phyloP scores from a whole-genome alignment of 2,797 vertebrate species.

The Tiaroga cobitis region DNA sequence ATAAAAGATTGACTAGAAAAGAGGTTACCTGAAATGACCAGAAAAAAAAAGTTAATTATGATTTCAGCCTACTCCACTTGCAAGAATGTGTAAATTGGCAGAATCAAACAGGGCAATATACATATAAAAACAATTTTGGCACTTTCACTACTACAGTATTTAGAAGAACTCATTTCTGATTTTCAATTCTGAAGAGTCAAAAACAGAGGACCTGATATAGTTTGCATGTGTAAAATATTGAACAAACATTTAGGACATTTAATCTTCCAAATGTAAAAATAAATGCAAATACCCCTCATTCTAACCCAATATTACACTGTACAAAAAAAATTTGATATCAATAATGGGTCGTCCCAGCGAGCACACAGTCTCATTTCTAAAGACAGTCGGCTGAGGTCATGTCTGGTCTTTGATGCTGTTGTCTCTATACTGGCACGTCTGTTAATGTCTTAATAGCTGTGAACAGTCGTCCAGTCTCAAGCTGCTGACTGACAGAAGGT shows the following conservation, averaged over 20 bases:
- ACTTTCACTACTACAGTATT: neutral
- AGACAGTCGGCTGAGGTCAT: constrained; percentile 3
- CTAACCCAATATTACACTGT: neutral
- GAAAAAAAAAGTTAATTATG: constrained; percentile 19
- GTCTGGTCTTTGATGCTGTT: neutral
- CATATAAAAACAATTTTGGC: neutral
- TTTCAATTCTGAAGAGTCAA: neutral
- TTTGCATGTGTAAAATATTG: neutral
- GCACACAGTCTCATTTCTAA: neutral
- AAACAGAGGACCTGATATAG: constrained; percentile 7
- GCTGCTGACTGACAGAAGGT: constrained; percentile 45
- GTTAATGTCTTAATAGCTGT: constrained; percentile 19
- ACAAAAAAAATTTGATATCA: neutral
- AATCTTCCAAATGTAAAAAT: constrained; percentile 19
- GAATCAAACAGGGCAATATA: constrained; percentile 4
- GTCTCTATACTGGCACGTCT: neutral
- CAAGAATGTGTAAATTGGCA: neutral
- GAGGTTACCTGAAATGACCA: neutral
- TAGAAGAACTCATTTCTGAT: neutral
- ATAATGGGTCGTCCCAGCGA: neutral
- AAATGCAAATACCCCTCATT: neutral
- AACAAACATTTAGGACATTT: neutral
- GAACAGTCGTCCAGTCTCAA: neutral
- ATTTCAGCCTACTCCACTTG: constrained; percentile 1
- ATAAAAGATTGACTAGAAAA: neutral